These are phyloP conservation scores for Cirrhinus mrigala DNA, from an alignment of 2,797 vertebrate species.

Conservation along the genomic window DNA sequence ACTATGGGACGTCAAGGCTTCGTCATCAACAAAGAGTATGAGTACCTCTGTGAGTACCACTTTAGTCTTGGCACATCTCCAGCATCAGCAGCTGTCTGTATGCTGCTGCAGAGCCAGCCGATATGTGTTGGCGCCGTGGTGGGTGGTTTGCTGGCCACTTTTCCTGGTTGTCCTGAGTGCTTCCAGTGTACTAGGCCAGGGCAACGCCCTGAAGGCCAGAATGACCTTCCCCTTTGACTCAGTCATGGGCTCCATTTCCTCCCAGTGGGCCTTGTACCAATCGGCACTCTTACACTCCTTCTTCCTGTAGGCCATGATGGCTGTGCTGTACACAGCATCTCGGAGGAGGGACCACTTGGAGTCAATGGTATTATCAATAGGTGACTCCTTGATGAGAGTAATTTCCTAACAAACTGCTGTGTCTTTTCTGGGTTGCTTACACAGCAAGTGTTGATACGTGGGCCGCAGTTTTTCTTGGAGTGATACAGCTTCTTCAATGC, in stretches of 20 bases:
- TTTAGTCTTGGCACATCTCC: conserved; percentile 30
- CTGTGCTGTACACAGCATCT: not conserved
- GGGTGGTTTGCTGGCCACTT: no score
- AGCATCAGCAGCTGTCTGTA: no score
- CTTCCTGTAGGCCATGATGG: not conserved
- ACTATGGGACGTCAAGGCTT: not conserved
- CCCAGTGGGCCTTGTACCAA: no score
- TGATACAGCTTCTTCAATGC: not conserved
- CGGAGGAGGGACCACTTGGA: not conserved
- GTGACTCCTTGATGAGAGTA: not conserved
- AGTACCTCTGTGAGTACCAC: not conserved
- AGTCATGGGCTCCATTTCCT: no score
- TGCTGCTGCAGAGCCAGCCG: no score
- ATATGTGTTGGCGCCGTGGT: no score
- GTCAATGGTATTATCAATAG: not conserved
- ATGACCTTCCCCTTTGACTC: no score
- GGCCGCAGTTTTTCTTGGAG: not conserved
- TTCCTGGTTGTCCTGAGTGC: no score
- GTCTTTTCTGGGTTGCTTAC: not conserved
- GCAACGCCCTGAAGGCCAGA: no score
- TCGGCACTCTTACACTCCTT: no score
- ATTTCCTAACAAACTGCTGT: not conserved
- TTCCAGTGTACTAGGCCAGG: no score
- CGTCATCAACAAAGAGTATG: not conserved
- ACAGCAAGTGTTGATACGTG: conserved; percentile 3